Evolutionary conservation across 2,113 vertebrate genomes (phyloP).

Genomic region (Hippocampus zosterae): DNA sequence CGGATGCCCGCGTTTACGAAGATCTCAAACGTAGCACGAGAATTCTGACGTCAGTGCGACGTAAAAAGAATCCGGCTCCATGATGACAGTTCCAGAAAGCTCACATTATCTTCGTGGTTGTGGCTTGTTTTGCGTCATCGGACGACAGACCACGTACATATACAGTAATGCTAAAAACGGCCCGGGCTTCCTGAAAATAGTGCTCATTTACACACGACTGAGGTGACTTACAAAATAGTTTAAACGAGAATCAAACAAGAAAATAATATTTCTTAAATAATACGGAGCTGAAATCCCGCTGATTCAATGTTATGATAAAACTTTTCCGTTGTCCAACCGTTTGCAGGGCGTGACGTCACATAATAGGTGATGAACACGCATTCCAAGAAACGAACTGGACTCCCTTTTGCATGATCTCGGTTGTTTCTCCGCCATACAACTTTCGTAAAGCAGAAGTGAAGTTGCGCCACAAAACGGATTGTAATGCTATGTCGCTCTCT

Average conservation of each 20-base stretch:
- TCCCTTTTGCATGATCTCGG: neutral
- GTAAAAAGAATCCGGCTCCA: slow-evolving; percentile 60
- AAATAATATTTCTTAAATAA: neutral
- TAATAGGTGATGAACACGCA: neutral
- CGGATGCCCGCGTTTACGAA: slow-evolving; percentile 3
- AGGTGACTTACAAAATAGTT: neutral
- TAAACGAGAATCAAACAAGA: neutral
- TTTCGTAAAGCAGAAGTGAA: neutral
- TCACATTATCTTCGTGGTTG: slow-evolving; percentile 14
- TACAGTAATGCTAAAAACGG: neutral
- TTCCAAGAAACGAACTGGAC: neutral
- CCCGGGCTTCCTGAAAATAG: neutral
- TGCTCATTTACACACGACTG: neutral
- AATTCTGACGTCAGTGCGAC: slow-evolving; percentile 53
- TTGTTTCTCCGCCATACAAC: neutral
- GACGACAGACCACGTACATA: neutral
- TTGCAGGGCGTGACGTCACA: neutral
- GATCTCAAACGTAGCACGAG: slow-evolving; percentile 25
- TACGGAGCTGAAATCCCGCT: neutral
- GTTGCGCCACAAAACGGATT: neutral
- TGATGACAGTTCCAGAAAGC: slow-evolving; percentile 62
- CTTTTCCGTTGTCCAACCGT: neutral
- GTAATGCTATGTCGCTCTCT: slow-evolving; percentile 37
- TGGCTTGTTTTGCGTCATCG: slow-evolving; percentile 18
- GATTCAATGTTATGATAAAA: neutral